phyloP scores from a whole-genome alignment of 2,113 vertebrate species.

The Austrofundulus limnaeus region DNA sequence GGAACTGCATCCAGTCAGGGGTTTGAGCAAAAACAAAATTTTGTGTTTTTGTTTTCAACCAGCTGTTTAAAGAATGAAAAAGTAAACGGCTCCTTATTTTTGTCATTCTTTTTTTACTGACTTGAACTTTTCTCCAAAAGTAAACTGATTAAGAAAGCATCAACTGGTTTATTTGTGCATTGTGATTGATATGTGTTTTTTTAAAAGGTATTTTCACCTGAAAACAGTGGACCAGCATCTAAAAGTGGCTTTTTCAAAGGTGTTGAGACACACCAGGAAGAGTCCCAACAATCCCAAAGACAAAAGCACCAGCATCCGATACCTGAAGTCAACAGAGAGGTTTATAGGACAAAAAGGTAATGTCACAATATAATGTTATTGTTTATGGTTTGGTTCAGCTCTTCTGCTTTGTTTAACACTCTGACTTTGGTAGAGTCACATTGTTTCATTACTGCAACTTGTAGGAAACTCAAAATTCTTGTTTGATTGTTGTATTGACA shows the following conservation, averaged over 20 bases:
- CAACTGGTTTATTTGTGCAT: not conserved
- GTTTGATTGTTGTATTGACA: too few species aligned
- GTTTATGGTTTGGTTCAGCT: not conserved
- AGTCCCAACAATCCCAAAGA: slow-evolving; percentile 98
- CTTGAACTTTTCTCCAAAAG: too few species aligned
- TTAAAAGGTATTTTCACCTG: slow-evolving; percentile 90
- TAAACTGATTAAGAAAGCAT: too few species aligned
- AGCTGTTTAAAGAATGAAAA: too few species aligned
- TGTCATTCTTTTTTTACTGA: not conserved
- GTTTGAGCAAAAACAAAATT: too few species aligned
- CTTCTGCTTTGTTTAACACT: not conserved
- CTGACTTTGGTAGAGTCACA: not conserved
- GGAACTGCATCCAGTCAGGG: too few species aligned
- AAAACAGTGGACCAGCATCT: slow-evolving; percentile 97
- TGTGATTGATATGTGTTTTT: not conserved
- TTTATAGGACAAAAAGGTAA: slow-evolving; percentile 96
- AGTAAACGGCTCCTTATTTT: not conserved
- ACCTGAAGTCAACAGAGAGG: slow-evolving; percentile 90
- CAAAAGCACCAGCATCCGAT: slow-evolving; percentile 98
- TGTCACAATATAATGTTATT: not conserved
- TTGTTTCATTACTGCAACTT: too few species aligned
- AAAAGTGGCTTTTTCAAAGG: slow-evolving; percentile 98
- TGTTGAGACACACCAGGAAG: slow-evolving; percentile 97
- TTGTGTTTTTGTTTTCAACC: too few species aligned
- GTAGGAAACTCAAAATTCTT: too few species aligned